Conservation (phyloP, 2,888 invertebrate species). For the Aporophyla lueneburgensis region DNA sequence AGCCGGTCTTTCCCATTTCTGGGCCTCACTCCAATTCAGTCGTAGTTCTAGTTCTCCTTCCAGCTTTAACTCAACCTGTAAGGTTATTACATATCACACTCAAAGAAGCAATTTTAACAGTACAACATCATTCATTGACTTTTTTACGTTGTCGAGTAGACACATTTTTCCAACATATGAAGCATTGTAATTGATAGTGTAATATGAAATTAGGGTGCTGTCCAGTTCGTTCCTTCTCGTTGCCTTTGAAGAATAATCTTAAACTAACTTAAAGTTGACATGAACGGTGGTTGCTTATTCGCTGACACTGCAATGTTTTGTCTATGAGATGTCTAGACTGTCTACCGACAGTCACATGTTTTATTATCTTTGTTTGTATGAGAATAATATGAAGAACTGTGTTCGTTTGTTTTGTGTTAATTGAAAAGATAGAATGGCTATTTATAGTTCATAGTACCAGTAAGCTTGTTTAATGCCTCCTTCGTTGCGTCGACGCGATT, state of each 20-base stretch:
- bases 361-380: conserved; percentile 1
- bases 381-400: not conserved
- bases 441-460: not conserved
- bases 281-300: not conserved
- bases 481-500: too few relatives aligned
- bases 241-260: not conserved
- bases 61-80: not conserved
- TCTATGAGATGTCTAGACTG: conserved; percentile 36
- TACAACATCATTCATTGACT: too few relatives aligned
- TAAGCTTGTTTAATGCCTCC: too few relatives aligned
- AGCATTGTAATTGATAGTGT: too few relatives aligned
- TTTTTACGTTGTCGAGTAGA: too few relatives aligned
- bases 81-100: too few relatives aligned
- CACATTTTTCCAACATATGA: too few relatives aligned
- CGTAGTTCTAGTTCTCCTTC: not conserved
- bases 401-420: not conserved
- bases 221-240: not conserved
- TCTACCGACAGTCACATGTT: conserved; percentile 7
- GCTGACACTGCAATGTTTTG: not conserved
- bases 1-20: not conserved
- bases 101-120: too few relatives aligned
- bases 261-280: not conserved
- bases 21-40: not conserved
- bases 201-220: not conserved
- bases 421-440: not conserved